Conservation (phyloP, 2,797 vertebrate genomes). For the Potorous gilbertii region DNA sequence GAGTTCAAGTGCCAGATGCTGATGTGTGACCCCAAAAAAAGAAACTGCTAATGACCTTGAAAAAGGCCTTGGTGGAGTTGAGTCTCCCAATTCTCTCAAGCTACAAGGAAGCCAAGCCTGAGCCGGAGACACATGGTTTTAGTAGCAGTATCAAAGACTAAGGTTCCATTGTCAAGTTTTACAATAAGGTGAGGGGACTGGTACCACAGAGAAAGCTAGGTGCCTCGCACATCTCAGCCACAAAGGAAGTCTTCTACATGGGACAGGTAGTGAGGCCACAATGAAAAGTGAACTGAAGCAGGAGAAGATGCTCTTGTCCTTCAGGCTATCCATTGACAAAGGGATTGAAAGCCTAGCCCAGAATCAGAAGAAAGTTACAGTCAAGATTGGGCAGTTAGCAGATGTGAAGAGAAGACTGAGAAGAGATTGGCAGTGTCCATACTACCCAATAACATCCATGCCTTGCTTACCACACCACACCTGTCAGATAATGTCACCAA, state of each 20-base stretch:
- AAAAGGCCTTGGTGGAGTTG: constrained; percentile 92
- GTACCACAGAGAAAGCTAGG: constrained; percentile 91
- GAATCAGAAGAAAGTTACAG: constrained; percentile 69
- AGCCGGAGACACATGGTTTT: constrained; percentile 91
- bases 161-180: constrained; percentile 97
- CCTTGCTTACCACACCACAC: constrained; percentile 88
- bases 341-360: constrained; percentile 3
- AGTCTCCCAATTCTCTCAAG: constrained; percentile 88
- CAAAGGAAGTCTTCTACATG: constrained; percentile 89
- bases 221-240: constrained; percentile 81
- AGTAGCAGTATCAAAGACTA: constrained; percentile 90
- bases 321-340: constrained; percentile 83
- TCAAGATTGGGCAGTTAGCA: constrained; percentile 87
- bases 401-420: constrained; percentile 88
- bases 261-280: constrained; percentile 94
- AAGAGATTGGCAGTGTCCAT: constrained; percentile 89
- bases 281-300: constrained; percentile 90
- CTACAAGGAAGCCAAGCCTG: constrained; percentile 88
- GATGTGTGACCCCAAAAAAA: constrained; percentile 85
- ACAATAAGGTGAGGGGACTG: constrained; percentile 92
- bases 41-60: constrained; percentile 91
- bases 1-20: constrained; percentile 94
- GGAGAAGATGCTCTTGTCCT: constrained; percentile 91
- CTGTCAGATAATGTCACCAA: constrained; percentile 93
- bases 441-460: constrained; percentile 86